These are phyloP conservation scores for Agelaius tricolor DNA, from an alignment of 2,113 vertebrate genomes.

Conservation along the genomic window DNA sequence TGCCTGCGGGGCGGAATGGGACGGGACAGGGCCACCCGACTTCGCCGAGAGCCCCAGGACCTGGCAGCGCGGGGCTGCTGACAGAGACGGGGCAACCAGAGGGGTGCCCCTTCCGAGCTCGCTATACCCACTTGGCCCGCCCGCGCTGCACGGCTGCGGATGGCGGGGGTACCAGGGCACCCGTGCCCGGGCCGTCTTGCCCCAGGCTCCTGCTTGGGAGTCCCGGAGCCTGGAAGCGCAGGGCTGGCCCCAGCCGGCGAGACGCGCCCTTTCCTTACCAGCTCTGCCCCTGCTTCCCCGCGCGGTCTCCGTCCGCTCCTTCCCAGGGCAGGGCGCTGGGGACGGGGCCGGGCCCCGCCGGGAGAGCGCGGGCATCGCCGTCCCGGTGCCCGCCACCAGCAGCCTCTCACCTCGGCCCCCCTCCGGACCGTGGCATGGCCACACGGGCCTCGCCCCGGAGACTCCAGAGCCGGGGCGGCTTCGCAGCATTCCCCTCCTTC, in stretches of 20 bases:
- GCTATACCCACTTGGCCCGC: rapidly evolving
- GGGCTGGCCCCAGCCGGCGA: not conserved
- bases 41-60: not conserved
- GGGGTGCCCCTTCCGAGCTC: not conserved
- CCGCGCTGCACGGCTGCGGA: not conserved
- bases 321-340: rapidly evolving
- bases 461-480: rapidly evolving
- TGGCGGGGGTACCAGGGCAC: rapidly evolving
- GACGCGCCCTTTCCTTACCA: rapidly evolving
- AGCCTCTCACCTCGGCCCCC: not conserved
- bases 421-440: not conserved
- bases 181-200: rapidly evolving
- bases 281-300: rapidly evolving
- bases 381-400: rapidly evolving
- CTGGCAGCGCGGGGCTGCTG: too few relatives aligned
- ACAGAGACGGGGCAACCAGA: too few relatives aligned
- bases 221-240: not conserved
- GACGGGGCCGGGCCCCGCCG: rapidly evolving
- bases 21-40: rapidly evolving
- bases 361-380: too few relatives aligned
- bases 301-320: too few relatives aligned
- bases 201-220: rapidly evolving
- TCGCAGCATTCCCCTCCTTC: too few relatives aligned
- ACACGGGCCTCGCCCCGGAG: not conserved
- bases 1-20: not conserved